Conservation (phyloP, 2,113 vertebrate genomes). For the Odocoileus virginianus region DNA sequence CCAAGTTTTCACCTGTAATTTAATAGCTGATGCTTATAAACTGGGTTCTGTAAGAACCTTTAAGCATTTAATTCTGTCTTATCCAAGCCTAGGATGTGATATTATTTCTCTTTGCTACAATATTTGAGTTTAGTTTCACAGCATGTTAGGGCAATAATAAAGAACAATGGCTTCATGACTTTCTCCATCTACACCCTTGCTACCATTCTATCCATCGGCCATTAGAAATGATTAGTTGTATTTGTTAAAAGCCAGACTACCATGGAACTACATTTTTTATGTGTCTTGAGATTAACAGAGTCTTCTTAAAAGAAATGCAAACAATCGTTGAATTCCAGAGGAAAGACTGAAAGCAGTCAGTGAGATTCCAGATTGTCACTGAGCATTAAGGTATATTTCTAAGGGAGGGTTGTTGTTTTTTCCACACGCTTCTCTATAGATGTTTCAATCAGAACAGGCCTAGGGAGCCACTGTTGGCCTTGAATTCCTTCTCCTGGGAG, state of each 20-base stretch:
- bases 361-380: not conserved
- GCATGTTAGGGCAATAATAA: constrained; percentile 65
- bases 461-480: not conserved
- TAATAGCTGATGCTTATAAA: constrained; percentile 27
- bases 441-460: not conserved
- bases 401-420: not conserved
- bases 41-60: constrained; percentile 60
- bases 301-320: constrained; percentile 56
- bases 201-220: constrained; percentile 10
- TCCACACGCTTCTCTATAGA: not conserved
- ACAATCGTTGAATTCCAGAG: constrained; percentile 49
- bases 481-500: not conserved
- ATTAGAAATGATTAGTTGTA: constrained; percentile 67
- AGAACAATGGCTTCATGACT: constrained; percentile 55
- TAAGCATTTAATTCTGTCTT: constrained; percentile 68
- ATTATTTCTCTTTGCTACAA: constrained; percentile 51
- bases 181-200: constrained; percentile 47
- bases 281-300: constrained; percentile 58
- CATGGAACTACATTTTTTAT: constrained; percentile 48
- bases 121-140: constrained; percentile 73
- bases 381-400: not conserved
- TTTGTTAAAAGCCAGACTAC: constrained; percentile 63
- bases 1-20: not conserved
- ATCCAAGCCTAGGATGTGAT: constrained; percentile 57
- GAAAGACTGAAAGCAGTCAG: constrained; percentile 38